A percentile compares a stretch with the other conserved stretches of the same genome.
phyloP scores from a whole-genome alignment of 1,140 invertebrate species.

The Drosophila kepulauana region DNA sequence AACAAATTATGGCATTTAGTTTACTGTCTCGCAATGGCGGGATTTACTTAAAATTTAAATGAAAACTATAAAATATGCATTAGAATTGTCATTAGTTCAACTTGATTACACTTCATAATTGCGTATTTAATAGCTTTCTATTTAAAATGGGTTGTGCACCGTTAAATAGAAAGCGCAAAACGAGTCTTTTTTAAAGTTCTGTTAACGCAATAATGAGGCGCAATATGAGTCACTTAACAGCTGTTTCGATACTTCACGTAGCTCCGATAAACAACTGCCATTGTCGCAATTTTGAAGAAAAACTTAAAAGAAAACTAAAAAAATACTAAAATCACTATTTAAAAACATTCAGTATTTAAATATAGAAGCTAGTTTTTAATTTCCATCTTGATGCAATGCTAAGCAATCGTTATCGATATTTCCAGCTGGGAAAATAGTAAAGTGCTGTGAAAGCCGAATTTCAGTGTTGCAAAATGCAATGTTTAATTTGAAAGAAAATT shows the following conservation, averaged over 20 bases:
- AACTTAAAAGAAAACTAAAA: background rate
- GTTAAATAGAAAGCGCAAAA: background rate
- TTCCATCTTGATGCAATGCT: background rate
- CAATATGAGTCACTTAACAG: background rate
- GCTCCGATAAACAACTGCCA: background rate
- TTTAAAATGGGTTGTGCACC: too few species aligned
- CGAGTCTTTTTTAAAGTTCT: background rate
- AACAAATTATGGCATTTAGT: too few species aligned
- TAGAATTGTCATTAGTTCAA: too few species aligned
- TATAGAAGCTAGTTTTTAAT: too few species aligned
- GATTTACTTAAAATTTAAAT: too few species aligned
- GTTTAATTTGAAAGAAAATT: background rate
- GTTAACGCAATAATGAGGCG: background rate
- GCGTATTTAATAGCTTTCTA: too few species aligned
- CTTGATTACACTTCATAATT: too few species aligned
- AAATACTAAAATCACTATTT: too few species aligned
- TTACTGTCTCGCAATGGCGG: too few species aligned
- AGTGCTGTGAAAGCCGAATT: background rate
- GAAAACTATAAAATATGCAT: too few species aligned
- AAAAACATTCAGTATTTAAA: too few species aligned
- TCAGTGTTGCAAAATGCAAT: background rate
- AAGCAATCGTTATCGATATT: background rate
- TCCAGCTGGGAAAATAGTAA: background rate
- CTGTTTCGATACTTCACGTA: background rate
- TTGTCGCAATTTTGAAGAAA: background rate